These are phyloP conservation scores for Pseudococcus jackbeardsleyi DNA, from an alignment of 2,888 invertebrate genomes.

Conservation along the genomic window DNA sequence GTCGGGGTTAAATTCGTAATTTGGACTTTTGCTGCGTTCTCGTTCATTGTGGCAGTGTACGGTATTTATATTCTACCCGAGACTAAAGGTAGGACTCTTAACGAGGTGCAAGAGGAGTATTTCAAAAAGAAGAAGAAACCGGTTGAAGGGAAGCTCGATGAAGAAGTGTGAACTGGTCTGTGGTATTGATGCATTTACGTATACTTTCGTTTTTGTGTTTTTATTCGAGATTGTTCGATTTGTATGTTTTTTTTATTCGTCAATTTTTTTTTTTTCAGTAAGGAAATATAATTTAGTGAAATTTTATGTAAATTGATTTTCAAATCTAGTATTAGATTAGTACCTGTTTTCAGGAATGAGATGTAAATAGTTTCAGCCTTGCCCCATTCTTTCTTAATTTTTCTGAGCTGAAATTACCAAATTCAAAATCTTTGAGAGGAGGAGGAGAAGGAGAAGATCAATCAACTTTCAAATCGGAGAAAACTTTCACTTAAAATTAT, in stretches of 20 bases:
- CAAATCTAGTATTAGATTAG: no score
- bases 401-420: no score
- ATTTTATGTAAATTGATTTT: no score
- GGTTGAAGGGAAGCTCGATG: background rate
- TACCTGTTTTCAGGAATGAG: no score
- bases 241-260: background rate
- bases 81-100: conserved; percentile 65
- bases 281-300: no score
- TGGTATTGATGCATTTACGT: background rate
- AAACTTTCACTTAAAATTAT: no score
- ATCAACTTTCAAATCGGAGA: no score
- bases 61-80: conserved; percentile 65
- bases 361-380: no score
- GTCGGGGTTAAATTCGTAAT: conserved; percentile 51
- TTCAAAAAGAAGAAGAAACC: background rate
- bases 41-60: conserved; percentile 21
- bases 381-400: no score
- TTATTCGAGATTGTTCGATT: background rate
- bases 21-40: conserved; percentile 47
- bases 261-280: no score
- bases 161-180: background rate
- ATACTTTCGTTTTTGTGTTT: background rate
- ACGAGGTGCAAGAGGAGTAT: conserved; percentile 60
- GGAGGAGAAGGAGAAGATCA: no score
- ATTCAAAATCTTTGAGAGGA: no score